Evolutionary conservation across 2,797 vertebrate species (phyloP).

Genomic region (Falco peregrinus): DNA sequence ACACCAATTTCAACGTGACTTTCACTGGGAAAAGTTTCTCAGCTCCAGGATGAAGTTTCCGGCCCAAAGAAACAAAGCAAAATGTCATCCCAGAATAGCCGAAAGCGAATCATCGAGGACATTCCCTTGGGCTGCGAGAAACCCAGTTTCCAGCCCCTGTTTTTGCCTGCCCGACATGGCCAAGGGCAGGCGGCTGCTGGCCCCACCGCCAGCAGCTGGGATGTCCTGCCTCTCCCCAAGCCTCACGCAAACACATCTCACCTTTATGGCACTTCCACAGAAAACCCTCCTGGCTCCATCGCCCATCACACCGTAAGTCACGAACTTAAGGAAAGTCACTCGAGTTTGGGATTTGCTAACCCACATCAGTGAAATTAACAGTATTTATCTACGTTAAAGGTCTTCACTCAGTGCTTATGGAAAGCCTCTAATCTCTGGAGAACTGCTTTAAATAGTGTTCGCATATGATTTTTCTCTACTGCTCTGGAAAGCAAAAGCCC

Average conservation of each 20-base stretch:
- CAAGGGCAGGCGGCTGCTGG: neutral
- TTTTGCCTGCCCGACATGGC: fast-evolving
- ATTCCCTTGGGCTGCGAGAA: neutral
- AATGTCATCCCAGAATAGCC: neutral
- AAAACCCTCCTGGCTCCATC: neutral
- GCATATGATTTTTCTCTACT: neutral
- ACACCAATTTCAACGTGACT: neutral
- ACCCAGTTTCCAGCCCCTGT: neutral
- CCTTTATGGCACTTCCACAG: neutral
- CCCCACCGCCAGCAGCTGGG: fast-evolving
- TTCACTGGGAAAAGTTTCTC: neutral
- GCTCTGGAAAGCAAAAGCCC: neutral
- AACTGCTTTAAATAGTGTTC: neutral
- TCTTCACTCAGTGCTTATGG: neutral
- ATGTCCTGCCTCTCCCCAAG: neutral
- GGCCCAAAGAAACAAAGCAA: neutral
- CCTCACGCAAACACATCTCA: neutral
- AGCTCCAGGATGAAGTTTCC: neutral
- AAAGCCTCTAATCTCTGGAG: neutral
- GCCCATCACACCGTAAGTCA: neutral
- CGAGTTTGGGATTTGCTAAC: neutral
- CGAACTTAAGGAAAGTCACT: neutral
- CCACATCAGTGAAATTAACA: neutral
- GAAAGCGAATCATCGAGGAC: fast-evolving
- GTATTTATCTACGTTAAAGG: fast-evolving